Base-by-base conservation (phyloP, 2,797 vertebrate genomes). In the Geranospiza caerulescens region DNA sequence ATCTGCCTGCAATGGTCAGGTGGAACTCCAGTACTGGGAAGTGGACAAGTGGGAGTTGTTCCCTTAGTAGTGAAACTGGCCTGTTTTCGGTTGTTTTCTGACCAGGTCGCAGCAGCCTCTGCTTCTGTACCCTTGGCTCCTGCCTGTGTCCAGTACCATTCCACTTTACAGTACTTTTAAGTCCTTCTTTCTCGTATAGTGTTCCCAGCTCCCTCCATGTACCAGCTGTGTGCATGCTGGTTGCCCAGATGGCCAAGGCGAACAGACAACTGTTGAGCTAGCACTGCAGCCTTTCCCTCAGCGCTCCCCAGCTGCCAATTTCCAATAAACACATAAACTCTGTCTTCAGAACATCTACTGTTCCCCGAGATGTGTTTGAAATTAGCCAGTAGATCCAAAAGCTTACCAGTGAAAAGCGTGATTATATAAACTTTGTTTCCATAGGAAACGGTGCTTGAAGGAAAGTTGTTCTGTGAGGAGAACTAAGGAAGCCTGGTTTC, bases 341-440 rank as follows among this genome's bases (percentile, higher is more conserved):
- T 15, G 12, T 26, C 78, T 93, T 89, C 63, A 87, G 31, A 93
- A 62, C 85, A n/a, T 40, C 33, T 29, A 4, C 89, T 87, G 83
- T 84, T 81, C 26, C 56, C 53, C 68, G 76, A 34, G 44, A 71
- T 78, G 42, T 10, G 4, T 79, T 74, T 93, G 36, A 64, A 84
- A 44, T 59, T 52, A 92, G 74, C 21, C 6, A 14, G 10, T 4
- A 52, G 34, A 59, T 85, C 47, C 29, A 21, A 62, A 86, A 86
- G 44, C 44, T 59, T 73, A 23, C 48, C 0, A 1, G 45, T 63
- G 71, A 80, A 92, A 89, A 95, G 52, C 12, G 22, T 16, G 11
- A 45, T 93, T 96, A 89, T 91, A 44, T 91, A 76, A 94, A 96
- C 59, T 94, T 93, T 63, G 84, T 84, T 94, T 92, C 91, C 86